These are phyloP conservation scores for Drosophila infuscata DNA, from an alignment of 2,888 invertebrate genomes.

Conservation along the genomic window DNA sequence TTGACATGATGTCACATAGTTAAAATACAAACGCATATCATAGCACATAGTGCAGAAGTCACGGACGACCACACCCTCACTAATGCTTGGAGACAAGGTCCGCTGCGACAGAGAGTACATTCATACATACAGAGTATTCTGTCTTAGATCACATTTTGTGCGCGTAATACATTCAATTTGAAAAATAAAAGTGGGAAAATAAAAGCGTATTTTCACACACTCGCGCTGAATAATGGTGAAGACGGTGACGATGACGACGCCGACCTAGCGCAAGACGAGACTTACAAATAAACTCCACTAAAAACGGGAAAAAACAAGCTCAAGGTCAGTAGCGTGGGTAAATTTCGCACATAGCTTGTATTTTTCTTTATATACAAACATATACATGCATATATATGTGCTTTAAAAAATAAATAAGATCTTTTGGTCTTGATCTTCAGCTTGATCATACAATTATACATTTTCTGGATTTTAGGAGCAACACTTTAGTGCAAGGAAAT, in stretches of 20 bases:
- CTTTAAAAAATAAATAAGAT: slow-evolving; percentile 5
- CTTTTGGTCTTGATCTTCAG: slow-evolving; percentile 48
- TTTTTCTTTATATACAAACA: slow-evolving; percentile 27
- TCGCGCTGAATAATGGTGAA: slow-evolving; percentile 58
- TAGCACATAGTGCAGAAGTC: slow-evolving; percentile 24
- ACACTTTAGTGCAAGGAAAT: not conserved
- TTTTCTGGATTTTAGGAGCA: not conserved
- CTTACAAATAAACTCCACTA: slow-evolving; percentile 38
- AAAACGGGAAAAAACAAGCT: slow-evolving; percentile 75
- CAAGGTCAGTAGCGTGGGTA: slow-evolving; percentile 79
- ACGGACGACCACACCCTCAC: slow-evolving; percentile 34
- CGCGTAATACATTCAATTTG: slow-evolving; percentile 59
- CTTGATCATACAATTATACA: not conserved
- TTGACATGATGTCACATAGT: slow-evolving; percentile 15
- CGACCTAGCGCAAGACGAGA: slow-evolving; percentile 25
- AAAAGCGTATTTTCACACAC: slow-evolving; percentile 69
- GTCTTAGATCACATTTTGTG: slow-evolving; percentile 30
- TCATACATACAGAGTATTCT: slow-evolving; percentile 23
- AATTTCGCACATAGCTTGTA: slow-evolving; percentile 29
- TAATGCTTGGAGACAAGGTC: slow-evolving; percentile 23
- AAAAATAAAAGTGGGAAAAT: slow-evolving; percentile 80
- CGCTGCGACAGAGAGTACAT: slow-evolving; percentile 22
- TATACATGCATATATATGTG: not conserved
- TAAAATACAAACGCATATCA: slow-evolving; percentile 11
- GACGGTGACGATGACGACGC: slow-evolving; percentile 24